Evolutionary conservation across 2,113 vertebrate genomes (phyloP), one percentile per base, ranked within the genome.

Genomic region (Oncorhynchus nerka): DNA sequence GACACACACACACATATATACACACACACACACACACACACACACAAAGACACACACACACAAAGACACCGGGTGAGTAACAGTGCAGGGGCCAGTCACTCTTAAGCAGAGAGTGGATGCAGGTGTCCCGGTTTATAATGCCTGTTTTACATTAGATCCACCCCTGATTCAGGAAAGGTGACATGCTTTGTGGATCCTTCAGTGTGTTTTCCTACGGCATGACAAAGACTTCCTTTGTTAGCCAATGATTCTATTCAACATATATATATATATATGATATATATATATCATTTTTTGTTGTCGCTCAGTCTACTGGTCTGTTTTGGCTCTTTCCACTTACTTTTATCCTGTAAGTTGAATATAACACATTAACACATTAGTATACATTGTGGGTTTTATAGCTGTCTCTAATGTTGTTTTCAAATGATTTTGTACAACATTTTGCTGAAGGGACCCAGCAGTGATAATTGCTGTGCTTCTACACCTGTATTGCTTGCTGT

Each of bases 111-210:
- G 84, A 81, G 59, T 80, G 80, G 72, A 75, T 74, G 69, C 90
- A 88, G 86, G 88, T 89, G 88, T 87, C 48, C 48, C 68, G 0
- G 85, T 88, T 78, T 6, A 87, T 88, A 76, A 84, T 76, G 67
- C 64, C 76, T 71, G 78, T 73, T 83, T 83, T 87, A 89, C 91
- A 84, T 80, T 32, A 19, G 4, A 5, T 4, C 34, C 59, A 74
- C 79, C 81, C 85, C 70, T 73, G 19, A 73, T 81, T 86, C n/a
- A 2, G 15, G 65, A 32, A 15, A 32, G 13, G 65, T 68, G 65
- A 61, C 11, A 22, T 32, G 26, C 26, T 66, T 85, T 84, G 79
- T 45, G 64, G 11, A 30, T 64, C 78, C 82, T 68, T 30, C 32
- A 34, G 24, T 61, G 59, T 70, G 80, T 75, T 87, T 80, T 73